These are phyloP conservation scores for Resseliella maxima DNA, from an alignment of 2,888 invertebrate genomes.

Conservation along the genomic window DNA sequence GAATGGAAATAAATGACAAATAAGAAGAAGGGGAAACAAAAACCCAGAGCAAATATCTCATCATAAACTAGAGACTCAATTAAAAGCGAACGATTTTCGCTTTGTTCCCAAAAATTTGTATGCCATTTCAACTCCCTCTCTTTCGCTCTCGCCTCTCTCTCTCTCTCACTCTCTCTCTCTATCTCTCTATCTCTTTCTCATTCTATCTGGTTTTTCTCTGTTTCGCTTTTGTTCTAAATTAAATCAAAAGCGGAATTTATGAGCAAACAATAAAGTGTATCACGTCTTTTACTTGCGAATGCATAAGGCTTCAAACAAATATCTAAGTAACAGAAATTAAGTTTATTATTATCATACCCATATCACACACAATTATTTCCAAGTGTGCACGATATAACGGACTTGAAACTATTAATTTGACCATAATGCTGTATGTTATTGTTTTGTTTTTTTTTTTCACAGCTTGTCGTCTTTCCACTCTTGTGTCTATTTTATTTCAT, in stretches of 20 bases:
- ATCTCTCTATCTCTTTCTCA: not conserved
- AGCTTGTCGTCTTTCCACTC: no score
- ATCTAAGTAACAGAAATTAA: no score
- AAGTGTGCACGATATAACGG: not conserved
- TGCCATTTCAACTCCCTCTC: not conserved
- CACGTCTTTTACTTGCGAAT: not conserved
- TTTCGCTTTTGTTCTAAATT: not conserved
- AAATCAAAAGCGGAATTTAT: slow-evolving; percentile 17
- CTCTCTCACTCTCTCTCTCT: not conserved
- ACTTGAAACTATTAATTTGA: not conserved
- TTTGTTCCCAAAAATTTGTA: slow-evolving; percentile 8
- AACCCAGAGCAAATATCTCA: not conserved
- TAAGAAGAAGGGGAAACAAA: not conserved
- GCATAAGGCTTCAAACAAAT: not conserved
- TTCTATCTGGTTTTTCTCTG: not conserved
- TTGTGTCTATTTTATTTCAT: not conserved
- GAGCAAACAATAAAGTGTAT: not conserved
- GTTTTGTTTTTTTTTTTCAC: not conserved
- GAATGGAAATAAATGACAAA: no score
- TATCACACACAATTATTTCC: not conserved
- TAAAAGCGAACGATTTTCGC: not conserved
- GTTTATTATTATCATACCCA: no score
- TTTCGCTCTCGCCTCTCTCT: not conserved
- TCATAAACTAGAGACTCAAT: not conserved
- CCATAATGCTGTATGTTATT: not conserved